Evolutionary conservation across 2,797 vertebrate species (phyloP).

Genomic region (Microchirus variegatus): DNA sequence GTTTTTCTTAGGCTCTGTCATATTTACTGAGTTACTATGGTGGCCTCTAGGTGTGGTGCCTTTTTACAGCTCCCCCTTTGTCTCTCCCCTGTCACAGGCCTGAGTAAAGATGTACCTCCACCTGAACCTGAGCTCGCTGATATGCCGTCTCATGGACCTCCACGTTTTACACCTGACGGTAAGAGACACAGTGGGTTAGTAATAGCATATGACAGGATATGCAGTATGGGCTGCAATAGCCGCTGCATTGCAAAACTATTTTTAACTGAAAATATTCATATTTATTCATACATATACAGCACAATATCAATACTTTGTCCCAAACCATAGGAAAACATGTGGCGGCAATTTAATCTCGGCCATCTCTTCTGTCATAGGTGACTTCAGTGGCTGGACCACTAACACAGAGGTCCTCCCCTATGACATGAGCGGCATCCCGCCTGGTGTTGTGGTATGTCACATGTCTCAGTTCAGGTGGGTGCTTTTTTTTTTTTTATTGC

Average conservation of each 20-base stretch:
- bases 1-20: conserved; percentile 4
- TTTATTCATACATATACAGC: too few species aligned
- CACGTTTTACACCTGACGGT: conserved; percentile 73
- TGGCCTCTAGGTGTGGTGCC: conserved; percentile 7
- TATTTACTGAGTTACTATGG: conserved; percentile 8
- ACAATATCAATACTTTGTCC: not conserved
- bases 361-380: conserved; percentile 60
- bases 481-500: not conserved
- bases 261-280: too few species aligned
- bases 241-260: too few species aligned
- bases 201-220: too few species aligned
- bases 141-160: conserved; percentile 47
- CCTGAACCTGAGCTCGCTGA: conserved; percentile 66
- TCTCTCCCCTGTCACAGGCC: conserved; percentile 55
- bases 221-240: too few species aligned
- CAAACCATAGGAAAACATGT: not conserved
- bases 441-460: conserved; percentile 70
- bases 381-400: conserved; percentile 84
- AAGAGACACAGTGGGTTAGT: conserved; percentile 13
- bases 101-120: conserved; percentile 68
- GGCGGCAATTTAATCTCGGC: not conserved
- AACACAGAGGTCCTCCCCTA: conserved; percentile 74
- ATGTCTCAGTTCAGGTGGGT: conserved; percentile 71
- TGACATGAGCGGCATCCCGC: conserved; percentile 78
- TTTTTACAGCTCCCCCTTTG: conserved; percentile 21